These are phyloP conservation scores for Holacanthella duospinosa DNA, from an alignment of 2,888 invertebrate genomes.

Conservation along the genomic window DNA sequence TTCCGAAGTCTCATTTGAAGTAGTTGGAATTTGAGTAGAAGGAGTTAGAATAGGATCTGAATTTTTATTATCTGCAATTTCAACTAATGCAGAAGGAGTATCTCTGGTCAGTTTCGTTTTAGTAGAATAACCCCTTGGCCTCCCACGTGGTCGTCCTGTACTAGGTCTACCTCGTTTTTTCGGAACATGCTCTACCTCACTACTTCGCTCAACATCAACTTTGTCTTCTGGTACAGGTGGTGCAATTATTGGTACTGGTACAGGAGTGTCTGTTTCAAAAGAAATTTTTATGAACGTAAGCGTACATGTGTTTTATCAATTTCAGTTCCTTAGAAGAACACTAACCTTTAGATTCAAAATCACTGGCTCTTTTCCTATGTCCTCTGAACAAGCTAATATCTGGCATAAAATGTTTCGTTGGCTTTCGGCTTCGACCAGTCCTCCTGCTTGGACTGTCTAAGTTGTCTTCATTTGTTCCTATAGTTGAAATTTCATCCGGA, in stretches of 20 bases:
- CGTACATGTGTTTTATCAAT: too few species aligned
- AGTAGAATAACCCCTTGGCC: conserved; percentile 29
- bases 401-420: conserved; percentile 23
- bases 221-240: neutral
- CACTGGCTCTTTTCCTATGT: conserved; percentile 12
- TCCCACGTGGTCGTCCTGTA: conserved; percentile 26
- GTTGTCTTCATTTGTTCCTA: neutral
- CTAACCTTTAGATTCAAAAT: neutral
- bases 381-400: conserved; percentile 14
- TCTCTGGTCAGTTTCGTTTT: neutral
- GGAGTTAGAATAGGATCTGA: too few species aligned
- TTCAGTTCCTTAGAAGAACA: too few species aligned
- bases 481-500: neutral
- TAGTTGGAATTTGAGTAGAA: too few species aligned
- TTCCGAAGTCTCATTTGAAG: too few species aligned
- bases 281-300: too few species aligned
- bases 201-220: neutral
- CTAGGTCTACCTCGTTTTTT: conserved; percentile 15
- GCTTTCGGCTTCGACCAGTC: conserved; percentile 23
- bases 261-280: too few species aligned
- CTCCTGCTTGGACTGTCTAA: conserved; percentile 8
- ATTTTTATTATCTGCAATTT: neutral
- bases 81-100: neutral
- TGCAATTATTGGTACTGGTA: conserved; percentile 3
- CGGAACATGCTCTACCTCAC: conserved; percentile 3